phyloP scores from a whole-genome alignment of 2,113 vertebrate genomes.

The Dipodomys ordii region DNA sequence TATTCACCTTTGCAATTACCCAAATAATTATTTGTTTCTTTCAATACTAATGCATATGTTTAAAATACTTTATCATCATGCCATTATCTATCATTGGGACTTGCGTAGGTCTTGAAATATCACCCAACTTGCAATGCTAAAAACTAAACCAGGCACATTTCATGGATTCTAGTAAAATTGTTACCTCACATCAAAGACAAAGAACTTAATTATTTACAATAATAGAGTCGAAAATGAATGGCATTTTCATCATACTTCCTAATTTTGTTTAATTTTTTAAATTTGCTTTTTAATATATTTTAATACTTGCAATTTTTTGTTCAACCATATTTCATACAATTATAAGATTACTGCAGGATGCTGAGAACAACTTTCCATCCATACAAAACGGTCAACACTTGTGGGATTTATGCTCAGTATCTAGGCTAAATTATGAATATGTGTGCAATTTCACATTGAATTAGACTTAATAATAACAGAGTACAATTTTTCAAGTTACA shows the following conservation, averaged over 20 bases:
- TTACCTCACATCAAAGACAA: background rate
- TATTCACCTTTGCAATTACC: background rate
- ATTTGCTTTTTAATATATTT: background rate
- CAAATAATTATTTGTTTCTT: background rate
- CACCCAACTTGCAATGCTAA: background rate
- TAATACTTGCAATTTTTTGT: background rate
- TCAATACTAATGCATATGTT: background rate
- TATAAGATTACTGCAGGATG: background rate
- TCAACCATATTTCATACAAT: background rate
- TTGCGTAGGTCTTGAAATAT: background rate
- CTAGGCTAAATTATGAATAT: background rate
- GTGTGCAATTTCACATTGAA: background rate
- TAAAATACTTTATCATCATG: conserved; percentile 18
- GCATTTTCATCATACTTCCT: background rate
- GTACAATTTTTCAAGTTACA: background rate
- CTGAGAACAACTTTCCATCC: background rate
- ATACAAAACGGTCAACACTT: background rate
- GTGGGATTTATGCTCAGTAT: background rate
- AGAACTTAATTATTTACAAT: background rate
- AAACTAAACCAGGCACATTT: background rate
- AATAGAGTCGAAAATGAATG: background rate
- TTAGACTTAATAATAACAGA: background rate
- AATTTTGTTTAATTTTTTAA: background rate
- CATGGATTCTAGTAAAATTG: background rate
- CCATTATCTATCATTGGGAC: background rate